Percentiles rank a stretch among this genome's conserved stretches.
phyloP scores from a whole-genome alignment of 2,113 vertebrate genomes.

The Cygnus buccinator region DNA sequence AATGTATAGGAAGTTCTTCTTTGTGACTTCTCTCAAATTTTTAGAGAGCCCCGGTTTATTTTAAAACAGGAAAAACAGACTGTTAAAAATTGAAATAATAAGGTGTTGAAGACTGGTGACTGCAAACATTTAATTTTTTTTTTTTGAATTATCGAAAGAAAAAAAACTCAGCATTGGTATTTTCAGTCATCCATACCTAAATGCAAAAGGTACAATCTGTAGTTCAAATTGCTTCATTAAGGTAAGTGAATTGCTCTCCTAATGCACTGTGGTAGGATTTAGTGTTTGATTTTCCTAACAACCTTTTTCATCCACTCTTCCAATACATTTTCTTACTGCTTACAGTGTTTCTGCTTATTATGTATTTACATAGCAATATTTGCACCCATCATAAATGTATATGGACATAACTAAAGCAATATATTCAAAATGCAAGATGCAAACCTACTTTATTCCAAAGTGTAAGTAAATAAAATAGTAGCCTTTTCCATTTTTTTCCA shows the following conservation, averaged over 20 bases:
- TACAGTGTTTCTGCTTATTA: background rate
- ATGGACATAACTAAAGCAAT: background rate
- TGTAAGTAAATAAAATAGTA: background rate
- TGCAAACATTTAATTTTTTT: background rate
- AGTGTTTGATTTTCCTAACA: background rate
- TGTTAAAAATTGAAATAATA: background rate
- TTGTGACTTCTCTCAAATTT: background rate
- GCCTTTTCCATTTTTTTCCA: too few relatives aligned
- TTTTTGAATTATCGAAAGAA: background rate
- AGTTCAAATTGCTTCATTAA: background rate
- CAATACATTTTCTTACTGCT: background rate
- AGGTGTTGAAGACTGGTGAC: background rate
- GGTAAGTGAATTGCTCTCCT: background rate
- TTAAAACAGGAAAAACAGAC: background rate
- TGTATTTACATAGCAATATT: background rate
- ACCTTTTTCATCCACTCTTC: background rate
- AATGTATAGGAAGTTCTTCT: background rate
- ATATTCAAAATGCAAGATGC: background rate
- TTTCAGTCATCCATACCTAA: background rate
- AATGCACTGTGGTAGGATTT: background rate
- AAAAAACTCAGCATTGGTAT: background rate
- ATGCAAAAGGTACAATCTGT: background rate
- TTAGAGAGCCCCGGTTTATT: background rate
- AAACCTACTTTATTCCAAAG: background rate
- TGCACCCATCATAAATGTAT: background rate